Conservation (phyloP, 2,113 vertebrate genomes). For the Laticauda colubrina region DNA sequence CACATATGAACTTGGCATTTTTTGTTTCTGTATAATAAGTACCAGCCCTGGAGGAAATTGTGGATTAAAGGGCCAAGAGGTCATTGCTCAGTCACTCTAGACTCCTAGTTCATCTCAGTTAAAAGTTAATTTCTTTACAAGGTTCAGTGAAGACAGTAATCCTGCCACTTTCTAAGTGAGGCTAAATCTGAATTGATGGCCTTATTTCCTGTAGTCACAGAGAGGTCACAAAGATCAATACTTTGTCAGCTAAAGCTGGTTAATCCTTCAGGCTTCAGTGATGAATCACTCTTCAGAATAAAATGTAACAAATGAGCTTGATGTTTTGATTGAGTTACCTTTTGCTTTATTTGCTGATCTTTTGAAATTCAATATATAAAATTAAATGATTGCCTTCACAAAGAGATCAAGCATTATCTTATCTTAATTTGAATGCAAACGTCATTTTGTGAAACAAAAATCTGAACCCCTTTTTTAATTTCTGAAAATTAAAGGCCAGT, state of each 20-base stretch:
- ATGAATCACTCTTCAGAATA: conserved; percentile 35
- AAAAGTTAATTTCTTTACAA: conserved; percentile 51
- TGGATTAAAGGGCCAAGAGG: conserved; percentile 48
- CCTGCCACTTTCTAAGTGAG: conserved; percentile 48
- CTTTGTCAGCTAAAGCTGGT: conserved; percentile 49
- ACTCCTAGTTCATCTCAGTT: conserved; percentile 54
- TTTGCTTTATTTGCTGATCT: neutral
- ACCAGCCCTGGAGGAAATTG: conserved; percentile 48
- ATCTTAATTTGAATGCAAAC: neutral
- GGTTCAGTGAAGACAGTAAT: conserved; percentile 43
- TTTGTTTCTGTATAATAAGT: conserved; percentile 21
- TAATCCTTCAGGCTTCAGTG: conserved; percentile 48
- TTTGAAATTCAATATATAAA: neutral
- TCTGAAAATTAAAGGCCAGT: neutral
- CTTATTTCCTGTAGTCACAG: conserved; percentile 50
- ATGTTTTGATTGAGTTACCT: conserved; percentile 23
- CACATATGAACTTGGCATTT: conserved; percentile 2
- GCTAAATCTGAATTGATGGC: conserved; percentile 56
- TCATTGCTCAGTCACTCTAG: conserved; percentile 37
- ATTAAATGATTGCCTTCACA: neutral
- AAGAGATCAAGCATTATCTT: neutral
- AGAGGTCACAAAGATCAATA: conserved; percentile 52
- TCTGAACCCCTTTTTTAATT: neutral
- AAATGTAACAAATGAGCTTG: conserved; percentile 33
- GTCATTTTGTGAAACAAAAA: neutral